A percentile compares a stretch with the other conserved stretches of the same genome.
Evolutionary conservation across 2,888 invertebrate species (phyloP).

Genomic region (Troides aeacus): DNA sequence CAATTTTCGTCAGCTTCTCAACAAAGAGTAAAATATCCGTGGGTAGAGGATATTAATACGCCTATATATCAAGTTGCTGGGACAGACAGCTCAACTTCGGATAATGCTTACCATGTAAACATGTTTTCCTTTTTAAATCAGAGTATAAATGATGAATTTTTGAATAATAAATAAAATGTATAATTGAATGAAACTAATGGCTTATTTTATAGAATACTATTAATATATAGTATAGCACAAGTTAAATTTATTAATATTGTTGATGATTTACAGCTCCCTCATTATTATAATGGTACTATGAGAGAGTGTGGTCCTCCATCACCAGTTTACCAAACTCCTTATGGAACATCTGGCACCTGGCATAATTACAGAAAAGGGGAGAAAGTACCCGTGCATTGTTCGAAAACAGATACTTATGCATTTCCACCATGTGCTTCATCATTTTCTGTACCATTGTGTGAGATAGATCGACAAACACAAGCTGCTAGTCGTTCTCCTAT

Average conservation of each 20-base stretch:
- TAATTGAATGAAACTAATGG: neutral
- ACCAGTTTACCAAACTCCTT: slow-evolving; percentile 74
- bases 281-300: slow-evolving; percentile 58
- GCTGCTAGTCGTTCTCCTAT: slow-evolving; percentile 53
- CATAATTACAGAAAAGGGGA: slow-evolving; percentile 58
- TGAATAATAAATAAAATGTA: too few relatives aligned
- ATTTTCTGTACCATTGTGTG: slow-evolving; percentile 68
- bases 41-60: slow-evolving; percentile 67
- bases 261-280: slow-evolving; percentile 55
- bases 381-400: slow-evolving; percentile 46
- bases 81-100: slow-evolving; percentile 75
- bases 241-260: neutral
- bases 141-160: neutral
- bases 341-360: slow-evolving; percentile 60
- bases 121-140: neutral
- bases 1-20: slow-evolving; percentile 68
- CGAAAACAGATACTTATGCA: slow-evolving; percentile 51
- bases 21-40: slow-evolving; percentile 74
- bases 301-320: slow-evolving; percentile 69
- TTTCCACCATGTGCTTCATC: slow-evolving; percentile 71
- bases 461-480: slow-evolving; percentile 51
- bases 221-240: neutral
- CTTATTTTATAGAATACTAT: neutral
- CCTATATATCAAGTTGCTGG: slow-evolving; percentile 67
- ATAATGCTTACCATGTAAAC: slow-evolving; percentile 71